These are phyloP conservation scores for Heliconius hermathena DNA, from an alignment of 1,140 invertebrate species.

Conservation along the genomic window DNA sequence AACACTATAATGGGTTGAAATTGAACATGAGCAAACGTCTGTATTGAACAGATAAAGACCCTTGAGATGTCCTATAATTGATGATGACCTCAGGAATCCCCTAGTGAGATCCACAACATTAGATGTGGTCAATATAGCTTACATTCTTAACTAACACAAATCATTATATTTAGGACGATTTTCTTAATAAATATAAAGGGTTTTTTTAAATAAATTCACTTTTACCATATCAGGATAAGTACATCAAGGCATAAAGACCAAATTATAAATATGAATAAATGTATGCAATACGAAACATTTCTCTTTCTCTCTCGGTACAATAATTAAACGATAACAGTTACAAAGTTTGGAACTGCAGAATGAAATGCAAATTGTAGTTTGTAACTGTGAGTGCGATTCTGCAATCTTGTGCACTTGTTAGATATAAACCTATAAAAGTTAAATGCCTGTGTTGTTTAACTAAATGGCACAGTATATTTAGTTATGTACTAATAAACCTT, in stretches of 20 bases:
- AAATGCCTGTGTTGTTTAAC: background rate
- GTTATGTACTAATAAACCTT: background rate
- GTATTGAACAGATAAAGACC: no score
- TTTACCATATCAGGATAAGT: no score
- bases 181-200: no score
- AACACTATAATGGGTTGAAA: no score
- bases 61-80: no score
- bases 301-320: background rate
- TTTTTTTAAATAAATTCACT: no score
- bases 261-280: conserved; percentile 1
- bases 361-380: conserved; percentile 24
- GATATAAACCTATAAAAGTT: conserved; percentile 22
- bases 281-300: conserved; percentile 17
- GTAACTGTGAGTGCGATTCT: conserved; percentile 11
- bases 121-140: no score
- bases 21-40: no score
- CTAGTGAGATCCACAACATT: no score
- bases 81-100: no score
- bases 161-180: no score
- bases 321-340: conserved; percentile 31
- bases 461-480: background rate
- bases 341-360: conserved; percentile 19
- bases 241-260: background rate
- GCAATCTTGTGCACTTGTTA: conserved; percentile 24
- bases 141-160: no score